Evolutionary conservation across 2,888 invertebrate species (phyloP), one percentile per base, ranked within the genome.

Genomic region (Electrophaes corylata): DNA sequence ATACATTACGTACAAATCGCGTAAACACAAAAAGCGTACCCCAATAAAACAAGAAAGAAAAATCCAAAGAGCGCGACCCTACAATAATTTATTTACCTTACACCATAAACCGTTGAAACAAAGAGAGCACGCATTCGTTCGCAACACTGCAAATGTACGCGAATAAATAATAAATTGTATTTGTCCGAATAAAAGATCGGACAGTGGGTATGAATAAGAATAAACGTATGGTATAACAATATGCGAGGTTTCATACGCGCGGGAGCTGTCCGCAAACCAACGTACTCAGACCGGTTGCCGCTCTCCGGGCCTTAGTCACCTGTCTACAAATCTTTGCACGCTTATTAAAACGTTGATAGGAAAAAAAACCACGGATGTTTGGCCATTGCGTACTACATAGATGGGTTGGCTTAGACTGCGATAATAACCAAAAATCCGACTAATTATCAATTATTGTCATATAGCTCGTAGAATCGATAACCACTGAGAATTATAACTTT

Each of bases 121-220:
- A 67, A 64, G 57, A 47, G 55, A 54, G 67, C 65, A 60, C 69
- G 71, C 70, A 70, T 72, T 71, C 75, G 70, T 70, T 70, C 64
- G 71, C 69, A 69, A 70, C 76, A 67, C 65, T 75, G 73, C 71
- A 73, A 72, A 78, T 75, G 76, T 73, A 60, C 68, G 65, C 71
- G 69, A 69, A 76, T 78, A 77, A 76, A 78, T 77, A 76, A 78
- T 78, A 77, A 75, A 78, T 76, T 66, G 67, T 66, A 71, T 75
- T 73, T 69, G 71, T 64, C 60, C 67, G 65, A 60, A 65, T 65
- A 78, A 71, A 71, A 74, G 75, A 75, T 70, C 65, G 71, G 68
- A 65, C 72, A 60, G 50, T 62, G 62, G 66, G 67, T 72, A 75
- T 76, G 76, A 76, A 79, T 81, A 76, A 72, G 67, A 71, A 74